Conservation (phyloP, 2,888 invertebrate species). For the Atrina japonica region DNA sequence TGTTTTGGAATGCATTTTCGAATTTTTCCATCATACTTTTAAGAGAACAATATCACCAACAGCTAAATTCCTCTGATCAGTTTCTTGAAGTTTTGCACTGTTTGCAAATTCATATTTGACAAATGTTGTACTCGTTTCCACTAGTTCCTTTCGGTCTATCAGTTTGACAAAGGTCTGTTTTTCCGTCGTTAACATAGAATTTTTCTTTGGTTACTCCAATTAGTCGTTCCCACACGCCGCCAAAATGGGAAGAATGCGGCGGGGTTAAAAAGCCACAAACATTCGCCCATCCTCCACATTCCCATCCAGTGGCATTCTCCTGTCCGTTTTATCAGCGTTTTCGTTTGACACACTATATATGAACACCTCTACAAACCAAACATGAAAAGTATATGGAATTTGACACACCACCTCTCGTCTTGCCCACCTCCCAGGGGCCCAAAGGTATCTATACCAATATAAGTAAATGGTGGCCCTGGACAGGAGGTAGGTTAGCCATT, state of each 20-base stretch:
- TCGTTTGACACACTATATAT: slow-evolving; percentile 45
- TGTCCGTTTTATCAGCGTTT: slow-evolving; percentile 49
- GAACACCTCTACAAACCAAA: slow-evolving; percentile 45
- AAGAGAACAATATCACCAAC: slow-evolving; percentile 39
- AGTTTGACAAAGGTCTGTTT: not conserved
- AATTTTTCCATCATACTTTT: slow-evolving; percentile 32
- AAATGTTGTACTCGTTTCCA: slow-evolving; percentile 35
- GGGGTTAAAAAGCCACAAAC: slow-evolving; percentile 48
- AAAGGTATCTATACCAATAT: slow-evolving; percentile 51
- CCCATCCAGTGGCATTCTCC: slow-evolving; percentile 39
- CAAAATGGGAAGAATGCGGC: slow-evolving; percentile 50
- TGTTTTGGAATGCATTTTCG: too few relatives aligned
- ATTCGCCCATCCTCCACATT: slow-evolving; percentile 43
- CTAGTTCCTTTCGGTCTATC: slow-evolving; percentile 28
- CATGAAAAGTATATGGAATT: slow-evolving; percentile 51
- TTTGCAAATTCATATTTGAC: slow-evolving; percentile 32
- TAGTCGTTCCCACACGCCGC: slow-evolving; percentile 49
- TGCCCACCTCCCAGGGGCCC: slow-evolving; percentile 46
- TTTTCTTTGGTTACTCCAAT: slow-evolving; percentile 44
- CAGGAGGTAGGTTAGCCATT: slow-evolving; percentile 50
- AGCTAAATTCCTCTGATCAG: slow-evolving; percentile 7
- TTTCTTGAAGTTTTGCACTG: slow-evolving; percentile 28
- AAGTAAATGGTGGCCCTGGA: slow-evolving; percentile 43
- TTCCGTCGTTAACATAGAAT: slow-evolving; percentile 41
- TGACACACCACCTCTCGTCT: slow-evolving; percentile 43